Conservation (phyloP, 92 coral and sea anemone genomes). For the Palythoa caribaeorum region DNA sequence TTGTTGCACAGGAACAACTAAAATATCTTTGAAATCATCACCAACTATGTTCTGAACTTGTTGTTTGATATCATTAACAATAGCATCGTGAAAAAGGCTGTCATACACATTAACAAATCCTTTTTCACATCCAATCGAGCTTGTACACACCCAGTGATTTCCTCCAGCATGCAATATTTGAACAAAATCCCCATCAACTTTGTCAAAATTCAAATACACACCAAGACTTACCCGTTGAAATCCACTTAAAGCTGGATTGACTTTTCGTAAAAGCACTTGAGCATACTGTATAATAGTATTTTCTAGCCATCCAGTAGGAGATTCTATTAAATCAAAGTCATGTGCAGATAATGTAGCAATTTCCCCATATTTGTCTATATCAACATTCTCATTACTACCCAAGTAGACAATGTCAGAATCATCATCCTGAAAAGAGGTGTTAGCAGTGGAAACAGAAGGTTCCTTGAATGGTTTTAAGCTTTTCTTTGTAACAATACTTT, state of each 20-base stretch:
- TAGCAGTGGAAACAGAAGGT: conserved; percentile 9
- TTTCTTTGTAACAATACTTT: not conserved
- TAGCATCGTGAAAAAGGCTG: conserved; percentile 36
- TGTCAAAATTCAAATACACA: conserved; percentile 50
- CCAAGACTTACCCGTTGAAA: conserved; percentile 66
- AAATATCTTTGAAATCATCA: not conserved
- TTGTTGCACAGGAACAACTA: conserved; percentile 4
- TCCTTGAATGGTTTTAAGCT: not conserved
- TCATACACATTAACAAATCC: conserved; percentile 54
- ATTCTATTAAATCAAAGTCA: conserved; percentile 11
- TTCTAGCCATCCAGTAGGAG: conserved; percentile 74
- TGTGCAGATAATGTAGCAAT: not conserved
- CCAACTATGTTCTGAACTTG: conserved; percentile 5
- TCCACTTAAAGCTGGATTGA: conserved; percentile 51
- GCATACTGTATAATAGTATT: conserved; percentile 63
- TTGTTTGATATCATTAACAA: not conserved
- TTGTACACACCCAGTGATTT: conserved; percentile 62
- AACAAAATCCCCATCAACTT: conserved; percentile 54
- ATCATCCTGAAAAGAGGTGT: conserved; percentile 1
- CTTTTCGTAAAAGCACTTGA: conserved; percentile 51
- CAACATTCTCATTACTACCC: not conserved
- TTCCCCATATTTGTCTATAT: not conserved
- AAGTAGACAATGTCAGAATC: conserved; percentile 7
- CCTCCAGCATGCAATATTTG: conserved; percentile 58
- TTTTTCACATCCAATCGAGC: conserved; percentile 52